Conservation (phyloP, 2,888 invertebrate genomes). For the Laothoe populi region DNA sequence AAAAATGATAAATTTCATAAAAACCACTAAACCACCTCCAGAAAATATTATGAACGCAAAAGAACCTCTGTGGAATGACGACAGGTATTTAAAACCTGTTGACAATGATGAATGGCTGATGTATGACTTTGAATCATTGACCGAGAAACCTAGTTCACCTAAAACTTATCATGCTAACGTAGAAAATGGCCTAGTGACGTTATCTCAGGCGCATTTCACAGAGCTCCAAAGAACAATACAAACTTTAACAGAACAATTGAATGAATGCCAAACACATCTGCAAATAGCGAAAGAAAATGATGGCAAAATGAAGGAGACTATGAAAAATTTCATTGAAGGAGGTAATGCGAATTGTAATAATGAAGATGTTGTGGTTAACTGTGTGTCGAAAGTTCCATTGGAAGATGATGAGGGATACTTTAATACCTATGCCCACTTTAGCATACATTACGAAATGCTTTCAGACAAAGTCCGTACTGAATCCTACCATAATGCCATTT, state of each 20-base stretch:
- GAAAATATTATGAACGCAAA: constrained; percentile 82
- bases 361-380: constrained; percentile 55
- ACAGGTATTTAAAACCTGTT: constrained; percentile 91
- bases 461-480: constrained; percentile 94
- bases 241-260: constrained; percentile 81
- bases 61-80: constrained; percentile 88
- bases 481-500: constrained; percentile 93
- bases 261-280: constrained; percentile 84
- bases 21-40: constrained; percentile 85
- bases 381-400: constrained; percentile 78
- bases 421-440: constrained; percentile 94
- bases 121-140: constrained; percentile 87
- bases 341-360: constrained; percentile 48
- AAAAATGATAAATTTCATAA: constrained; percentile 92
- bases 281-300: constrained; percentile 86
- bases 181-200: constrained; percentile 85
- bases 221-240: constrained; percentile 86
- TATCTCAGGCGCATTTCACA: constrained; percentile 85
- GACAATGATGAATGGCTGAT: constrained; percentile 93
- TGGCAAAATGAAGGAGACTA: constrained; percentile 85
- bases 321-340: constrained; percentile 82
- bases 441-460: constrained; percentile 97
- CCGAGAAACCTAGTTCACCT: constrained; percentile 67
- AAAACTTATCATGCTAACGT: constrained; percentile 84
- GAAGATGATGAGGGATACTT: constrained; percentile 92